Percentiles rank a stretch among this genome's conserved stretches.
These are phyloP conservation scores for Phocoena phocoena DNA, from an alignment of 2,113 vertebrate genomes.

Conservation along the genomic window DNA sequence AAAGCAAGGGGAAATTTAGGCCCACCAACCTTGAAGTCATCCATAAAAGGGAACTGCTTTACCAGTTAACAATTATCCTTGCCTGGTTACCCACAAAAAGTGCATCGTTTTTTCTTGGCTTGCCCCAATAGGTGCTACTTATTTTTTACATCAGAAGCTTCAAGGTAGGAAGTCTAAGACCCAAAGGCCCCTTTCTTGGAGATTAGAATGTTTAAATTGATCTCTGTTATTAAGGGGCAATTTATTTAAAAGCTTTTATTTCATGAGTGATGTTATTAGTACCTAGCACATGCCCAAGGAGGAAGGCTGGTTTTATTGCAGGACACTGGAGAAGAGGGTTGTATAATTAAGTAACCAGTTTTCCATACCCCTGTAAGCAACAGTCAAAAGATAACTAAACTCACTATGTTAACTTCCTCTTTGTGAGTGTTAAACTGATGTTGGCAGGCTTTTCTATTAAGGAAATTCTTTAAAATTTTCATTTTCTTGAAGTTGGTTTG, in stretches of 20 bases:
- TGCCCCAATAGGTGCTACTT: not conserved
- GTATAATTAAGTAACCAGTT: not conserved
- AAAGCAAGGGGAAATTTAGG: conserved; percentile 16
- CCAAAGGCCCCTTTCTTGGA: not conserved
- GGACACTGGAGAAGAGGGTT: not conserved
- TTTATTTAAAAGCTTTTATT: conserved; percentile 58
- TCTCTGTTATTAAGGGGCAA: conserved; percentile 6
- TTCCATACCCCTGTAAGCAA: not conserved
- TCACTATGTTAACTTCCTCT: not conserved
- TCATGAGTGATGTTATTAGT: conserved; percentile 1
- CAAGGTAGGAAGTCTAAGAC: not conserved
- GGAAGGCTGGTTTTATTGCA: conserved; percentile 25
- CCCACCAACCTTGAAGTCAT: conserved; percentile 42
- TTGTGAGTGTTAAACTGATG: not conserved
- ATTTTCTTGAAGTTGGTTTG: conserved; percentile 13
- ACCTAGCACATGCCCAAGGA: not conserved
- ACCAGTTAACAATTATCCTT: not conserved
- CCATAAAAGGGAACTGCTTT: not conserved
- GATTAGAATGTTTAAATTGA: conserved; percentile 37
- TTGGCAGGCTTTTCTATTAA: conserved; percentile 36
- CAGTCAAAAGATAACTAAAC: not conserved
- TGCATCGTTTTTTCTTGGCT: not conserved
- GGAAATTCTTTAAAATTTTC: not conserved
- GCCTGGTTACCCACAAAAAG: not conserved
- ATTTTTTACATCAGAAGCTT: not conserved